phyloP scores from a whole-genome alignment of 2,797 vertebrate genomes.

The Nasua narica region DNA sequence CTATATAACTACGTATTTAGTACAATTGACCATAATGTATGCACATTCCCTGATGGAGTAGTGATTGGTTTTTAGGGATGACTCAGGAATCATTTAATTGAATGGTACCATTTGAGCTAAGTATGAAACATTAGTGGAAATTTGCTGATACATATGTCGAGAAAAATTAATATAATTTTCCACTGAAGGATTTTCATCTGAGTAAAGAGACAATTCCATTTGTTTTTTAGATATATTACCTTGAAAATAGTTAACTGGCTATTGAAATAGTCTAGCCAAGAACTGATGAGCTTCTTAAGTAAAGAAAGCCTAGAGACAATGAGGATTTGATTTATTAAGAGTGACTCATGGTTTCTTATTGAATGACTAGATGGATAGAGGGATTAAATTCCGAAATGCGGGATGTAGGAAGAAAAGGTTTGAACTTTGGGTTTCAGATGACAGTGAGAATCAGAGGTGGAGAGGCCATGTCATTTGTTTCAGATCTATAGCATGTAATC shows the following conservation, averaged over 20 bases:
- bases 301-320: background rate
- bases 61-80: background rate
- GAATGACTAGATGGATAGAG: background rate
- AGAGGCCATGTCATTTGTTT: background rate
- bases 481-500: background rate
- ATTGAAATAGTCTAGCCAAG: background rate
- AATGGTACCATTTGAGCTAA: background rate
- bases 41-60: background rate
- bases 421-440: background rate
- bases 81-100: background rate
- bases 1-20: background rate
- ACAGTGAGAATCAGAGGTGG: background rate
- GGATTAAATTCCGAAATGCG: background rate
- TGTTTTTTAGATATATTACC: background rate
- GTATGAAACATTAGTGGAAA: background rate
- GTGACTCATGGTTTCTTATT: background rate
- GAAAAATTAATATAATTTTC: background rate
- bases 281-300: background rate
- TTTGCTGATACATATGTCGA: background rate
- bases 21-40: background rate
- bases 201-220: background rate
- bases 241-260: background rate
- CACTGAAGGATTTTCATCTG: background rate
- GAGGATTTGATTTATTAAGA: background rate
- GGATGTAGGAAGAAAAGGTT: background rate